These are phyloP conservation scores for Elegia similella DNA, from an alignment of 2,888 invertebrate genomes.

Conservation along the genomic window DNA sequence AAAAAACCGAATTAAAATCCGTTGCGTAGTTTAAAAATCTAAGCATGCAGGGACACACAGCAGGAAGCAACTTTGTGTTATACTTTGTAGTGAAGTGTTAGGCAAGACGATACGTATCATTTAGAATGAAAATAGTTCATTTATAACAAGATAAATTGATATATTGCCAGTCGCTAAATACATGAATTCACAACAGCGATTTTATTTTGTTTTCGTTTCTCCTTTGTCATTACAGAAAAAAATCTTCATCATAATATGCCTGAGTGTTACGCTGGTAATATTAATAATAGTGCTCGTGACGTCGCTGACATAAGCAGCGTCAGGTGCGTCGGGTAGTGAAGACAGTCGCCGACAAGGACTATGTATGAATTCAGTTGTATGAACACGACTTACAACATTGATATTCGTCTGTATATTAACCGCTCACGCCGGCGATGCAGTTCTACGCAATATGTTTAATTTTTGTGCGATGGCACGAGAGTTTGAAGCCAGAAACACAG, in stretches of 20 bases:
- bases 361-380: conserved; percentile 28
- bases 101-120: too few relatives aligned
- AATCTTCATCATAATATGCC: conserved; percentile 93
- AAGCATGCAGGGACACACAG: too few relatives aligned
- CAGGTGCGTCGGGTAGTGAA: conserved; percentile 40
- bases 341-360: conserved; percentile 33
- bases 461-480: background rate
- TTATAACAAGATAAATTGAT: too few relatives aligned
- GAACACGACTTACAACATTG: conserved; percentile 37
- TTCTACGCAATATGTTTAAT: background rate
- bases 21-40: too few relatives aligned
- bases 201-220: conserved; percentile 78
- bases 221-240: conserved; percentile 90
- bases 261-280: conserved; percentile 88
- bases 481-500: background rate
- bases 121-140: too few relatives aligned
- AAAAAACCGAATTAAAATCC: too few relatives aligned
- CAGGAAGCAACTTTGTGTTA: too few relatives aligned
- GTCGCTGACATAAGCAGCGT: conserved; percentile 49
- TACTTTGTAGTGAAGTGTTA: too few relatives aligned
- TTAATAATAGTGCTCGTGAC: conserved; percentile 86
- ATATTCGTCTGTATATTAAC: conserved; percentile 34
- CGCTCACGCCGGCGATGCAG: background rate
- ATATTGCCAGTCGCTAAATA: background rate
- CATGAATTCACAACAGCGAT: conserved; percentile 28